A percentile compares a stretch with the other conserved stretches of the same genome.
Conservation (phyloP, 2,113 vertebrate genomes). For the Oriolus oriolus region DNA sequence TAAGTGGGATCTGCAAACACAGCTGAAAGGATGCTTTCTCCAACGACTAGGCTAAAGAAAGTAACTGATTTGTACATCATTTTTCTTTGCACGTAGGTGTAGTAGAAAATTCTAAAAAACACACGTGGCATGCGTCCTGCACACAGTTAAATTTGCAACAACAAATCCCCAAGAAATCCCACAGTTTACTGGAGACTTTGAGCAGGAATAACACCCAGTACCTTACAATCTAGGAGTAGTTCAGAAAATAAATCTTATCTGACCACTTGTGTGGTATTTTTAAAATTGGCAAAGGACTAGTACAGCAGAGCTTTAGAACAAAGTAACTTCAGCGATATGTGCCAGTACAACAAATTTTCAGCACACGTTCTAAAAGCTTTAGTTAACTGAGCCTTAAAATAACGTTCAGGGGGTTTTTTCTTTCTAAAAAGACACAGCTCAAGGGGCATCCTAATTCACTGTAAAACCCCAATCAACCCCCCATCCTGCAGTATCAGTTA, state of each 20-base stretch:
- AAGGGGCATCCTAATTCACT: not conserved
- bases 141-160: not conserved
- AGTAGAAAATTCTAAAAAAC: not conserved
- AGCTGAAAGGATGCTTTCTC: not conserved
- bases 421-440: not conserved
- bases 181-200: not conserved
- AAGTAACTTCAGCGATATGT: not conserved
- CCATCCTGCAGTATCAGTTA: rapidly evolving
- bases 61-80: not conserved
- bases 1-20: not conserved
- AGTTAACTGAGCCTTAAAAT: not conserved
- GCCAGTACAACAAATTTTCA: not conserved
- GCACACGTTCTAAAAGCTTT: not conserved
- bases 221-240: not conserved
- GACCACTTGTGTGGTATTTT: not conserved
- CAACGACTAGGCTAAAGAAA: not conserved
- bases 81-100: not conserved
- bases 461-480: not conserved
- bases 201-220: not conserved
- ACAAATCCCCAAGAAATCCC: not conserved
- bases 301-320: not conserved
- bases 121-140: rapidly evolving
- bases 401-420: not conserved
- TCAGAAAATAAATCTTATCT: not conserved
- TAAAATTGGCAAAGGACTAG: not conserved